Conservation (phyloP, 2,888 invertebrate species). For the Theretra japonica region DNA sequence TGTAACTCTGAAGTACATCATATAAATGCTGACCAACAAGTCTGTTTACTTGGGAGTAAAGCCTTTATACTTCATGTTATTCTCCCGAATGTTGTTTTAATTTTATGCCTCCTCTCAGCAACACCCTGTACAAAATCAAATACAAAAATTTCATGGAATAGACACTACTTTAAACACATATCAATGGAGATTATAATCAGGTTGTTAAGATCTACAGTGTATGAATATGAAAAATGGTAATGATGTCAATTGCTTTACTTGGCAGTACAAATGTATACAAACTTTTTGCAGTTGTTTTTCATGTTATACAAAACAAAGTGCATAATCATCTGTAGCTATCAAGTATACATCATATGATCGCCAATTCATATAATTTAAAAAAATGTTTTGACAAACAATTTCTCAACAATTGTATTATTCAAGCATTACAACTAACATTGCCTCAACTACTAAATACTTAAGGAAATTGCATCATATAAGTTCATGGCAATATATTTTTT, state of each 20-base stretch:
- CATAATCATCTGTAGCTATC: neutral
- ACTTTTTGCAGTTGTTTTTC: neutral
- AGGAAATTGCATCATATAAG: constrained; percentile 4
- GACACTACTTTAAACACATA: neutral
- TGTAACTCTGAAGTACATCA: constrained; percentile 15
- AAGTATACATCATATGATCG: neutral
- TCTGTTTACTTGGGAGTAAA: neutral
- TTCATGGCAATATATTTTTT: constrained; percentile 6
- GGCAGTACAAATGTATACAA: constrained; percentile 3
- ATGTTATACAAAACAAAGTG: too few relatives aligned
- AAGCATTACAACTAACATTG: neutral
- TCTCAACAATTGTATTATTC: neutral
- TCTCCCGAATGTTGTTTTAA: neutral
- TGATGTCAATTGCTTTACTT: neutral
- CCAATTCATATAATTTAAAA: neutral
- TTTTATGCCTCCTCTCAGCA: constrained; percentile 1
- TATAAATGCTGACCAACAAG: constrained; percentile 15
- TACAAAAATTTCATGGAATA: constrained; percentile 16
- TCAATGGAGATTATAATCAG: constrained; percentile 7
- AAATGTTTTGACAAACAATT: neutral
- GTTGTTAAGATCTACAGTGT: neutral
- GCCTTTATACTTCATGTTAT: neutral
- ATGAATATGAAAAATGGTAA: constrained; percentile 3
- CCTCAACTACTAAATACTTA: neutral
- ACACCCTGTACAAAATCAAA: neutral